Evolutionary conservation across 2,797 vertebrate genomes (phyloP).

Genomic region (Heterohyrax brucei): DNA sequence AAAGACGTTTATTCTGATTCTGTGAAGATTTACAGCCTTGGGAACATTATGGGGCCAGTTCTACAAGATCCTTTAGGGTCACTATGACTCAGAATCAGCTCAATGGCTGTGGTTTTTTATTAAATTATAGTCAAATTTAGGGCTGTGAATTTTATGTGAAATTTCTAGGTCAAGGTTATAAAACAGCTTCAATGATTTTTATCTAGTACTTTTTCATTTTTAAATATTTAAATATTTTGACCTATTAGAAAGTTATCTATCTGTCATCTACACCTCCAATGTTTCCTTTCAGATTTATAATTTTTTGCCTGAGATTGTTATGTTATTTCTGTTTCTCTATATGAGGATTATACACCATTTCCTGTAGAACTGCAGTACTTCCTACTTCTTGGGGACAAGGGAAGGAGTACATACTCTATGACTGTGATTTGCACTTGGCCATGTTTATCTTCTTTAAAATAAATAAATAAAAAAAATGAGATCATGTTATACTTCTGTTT

Average conservation of each 20-base stretch:
- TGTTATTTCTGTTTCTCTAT: neutral
- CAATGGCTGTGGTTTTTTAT: no score
- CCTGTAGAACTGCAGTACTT: neutral
- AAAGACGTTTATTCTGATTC: no score
- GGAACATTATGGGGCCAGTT: no score
- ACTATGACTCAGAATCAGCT: no score
- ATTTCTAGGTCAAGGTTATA: slow-evolving; percentile 17
- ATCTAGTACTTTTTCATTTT: neutral
- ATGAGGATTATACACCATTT: neutral
- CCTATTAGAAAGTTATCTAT: neutral
- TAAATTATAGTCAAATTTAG: neutral
- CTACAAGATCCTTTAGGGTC: no score
- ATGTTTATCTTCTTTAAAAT: neutral
- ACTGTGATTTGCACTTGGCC: neutral
- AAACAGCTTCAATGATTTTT: neutral
- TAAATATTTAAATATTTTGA: slow-evolving; percentile 28
- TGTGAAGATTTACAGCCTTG: no score
- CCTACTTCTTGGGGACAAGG: neutral
- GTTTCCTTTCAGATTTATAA: slow-evolving; percentile 23
- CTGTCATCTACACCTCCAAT: neutral
- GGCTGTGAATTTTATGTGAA: neutral
- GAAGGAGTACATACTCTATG: neutral
- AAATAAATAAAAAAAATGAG: neutral
- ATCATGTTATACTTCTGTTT: neutral
- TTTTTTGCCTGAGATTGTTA: neutral